These are phyloP conservation scores for Drosophila falleni DNA, from an alignment of 2,888 invertebrate species.

Conservation along the genomic window DNA sequence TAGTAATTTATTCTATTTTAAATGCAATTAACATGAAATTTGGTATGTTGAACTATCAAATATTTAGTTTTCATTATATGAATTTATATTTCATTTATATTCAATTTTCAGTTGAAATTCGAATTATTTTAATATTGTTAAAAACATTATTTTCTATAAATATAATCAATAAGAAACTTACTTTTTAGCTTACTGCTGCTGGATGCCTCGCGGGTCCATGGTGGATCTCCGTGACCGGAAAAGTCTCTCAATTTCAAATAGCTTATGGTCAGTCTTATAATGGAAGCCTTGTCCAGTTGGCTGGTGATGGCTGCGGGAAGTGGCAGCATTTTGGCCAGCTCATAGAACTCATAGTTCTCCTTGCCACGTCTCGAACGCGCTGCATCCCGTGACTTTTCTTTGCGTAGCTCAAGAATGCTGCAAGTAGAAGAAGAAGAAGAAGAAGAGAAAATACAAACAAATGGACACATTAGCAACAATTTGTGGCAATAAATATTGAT, in stretches of 20 bases:
- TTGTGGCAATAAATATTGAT: slow-evolving; percentile 50
- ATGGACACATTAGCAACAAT: slow-evolving; percentile 40
- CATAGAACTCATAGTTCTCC: slow-evolving; percentile 98
- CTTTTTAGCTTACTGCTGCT: slow-evolving; percentile 94
- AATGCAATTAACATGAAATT: no score
- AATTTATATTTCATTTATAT: no score
- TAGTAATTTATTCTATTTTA: no score
- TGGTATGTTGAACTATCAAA: no score
- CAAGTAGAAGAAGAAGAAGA: slow-evolving; percentile 1
- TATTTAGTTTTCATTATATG: no score
- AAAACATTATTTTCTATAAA: no score
- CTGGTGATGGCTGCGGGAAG: slow-evolving; percentile 96
- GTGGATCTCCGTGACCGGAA: slow-evolving; percentile 97
- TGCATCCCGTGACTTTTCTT: slow-evolving; percentile 97
- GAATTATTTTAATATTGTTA: no score
- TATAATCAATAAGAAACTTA: slow-evolving; percentile 85
- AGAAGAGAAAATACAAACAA: slow-evolving; percentile 14
- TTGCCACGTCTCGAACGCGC: slow-evolving; percentile 96
- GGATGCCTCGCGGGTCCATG: slow-evolving; percentile 95
- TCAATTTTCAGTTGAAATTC: no score
- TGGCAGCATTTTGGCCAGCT: slow-evolving; percentile 97
- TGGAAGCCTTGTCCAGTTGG: slow-evolving; percentile 97
- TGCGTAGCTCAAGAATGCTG: slow-evolving; percentile 96
- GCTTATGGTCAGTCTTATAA: slow-evolving; percentile 97
- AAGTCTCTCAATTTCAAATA: slow-evolving; percentile 97